A percentile compares a stretch with the other conserved stretches of the same genome.
Conservation (phyloP, 2,888 invertebrate genomes). For the Dasypolia templi region DNA sequence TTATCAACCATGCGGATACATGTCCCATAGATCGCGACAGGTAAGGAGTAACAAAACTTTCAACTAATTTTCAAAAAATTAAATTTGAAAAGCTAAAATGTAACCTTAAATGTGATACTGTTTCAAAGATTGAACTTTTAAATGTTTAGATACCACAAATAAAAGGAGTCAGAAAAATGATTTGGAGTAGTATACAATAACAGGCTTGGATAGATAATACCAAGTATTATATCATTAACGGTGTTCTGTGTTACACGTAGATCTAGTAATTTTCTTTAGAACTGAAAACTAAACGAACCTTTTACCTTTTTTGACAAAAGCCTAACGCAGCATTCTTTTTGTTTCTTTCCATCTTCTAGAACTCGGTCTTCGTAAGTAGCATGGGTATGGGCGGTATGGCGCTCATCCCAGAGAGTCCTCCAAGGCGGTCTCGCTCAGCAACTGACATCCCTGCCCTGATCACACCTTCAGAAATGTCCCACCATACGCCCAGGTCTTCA, state of each 20-base stretch:
- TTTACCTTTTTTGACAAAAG: neutral
- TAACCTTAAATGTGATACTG: neutral
- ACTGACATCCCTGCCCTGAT: constrained; percentile 94
- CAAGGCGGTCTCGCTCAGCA: constrained; percentile 95
- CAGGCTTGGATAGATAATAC: constrained; percentile 36
- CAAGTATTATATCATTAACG: constrained; percentile 20
- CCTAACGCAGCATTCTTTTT: constrained; percentile 27
- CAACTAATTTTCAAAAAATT: neutral
- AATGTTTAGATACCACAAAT: constrained; percentile 6
- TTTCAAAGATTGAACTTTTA: neutral
- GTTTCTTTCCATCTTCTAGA: constrained; percentile 86
- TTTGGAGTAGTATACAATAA: neutral
- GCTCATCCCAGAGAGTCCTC: constrained; percentile 92
- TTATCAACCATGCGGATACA: constrained; percentile 86
- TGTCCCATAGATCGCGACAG: constrained; percentile 86
- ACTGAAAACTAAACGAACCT: constrained; percentile 8
- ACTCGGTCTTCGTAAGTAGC: constrained; percentile 96
- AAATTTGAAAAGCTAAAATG: neutral
- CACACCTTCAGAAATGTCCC: constrained; percentile 88
- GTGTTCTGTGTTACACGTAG: constrained; percentile 18
- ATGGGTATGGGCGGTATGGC: constrained; percentile 92
- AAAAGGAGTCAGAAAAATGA: neutral
- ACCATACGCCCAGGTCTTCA: constrained; percentile 82
- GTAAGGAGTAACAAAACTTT: constrained; percentile 69
- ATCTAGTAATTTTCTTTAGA: constrained; percentile 11